A percentile compares a stretch with the other conserved stretches of the same genome.
These are phyloP conservation scores for Aphis craccivora DNA, from an alignment of 1,140 invertebrate genomes.

Conservation along the genomic window DNA sequence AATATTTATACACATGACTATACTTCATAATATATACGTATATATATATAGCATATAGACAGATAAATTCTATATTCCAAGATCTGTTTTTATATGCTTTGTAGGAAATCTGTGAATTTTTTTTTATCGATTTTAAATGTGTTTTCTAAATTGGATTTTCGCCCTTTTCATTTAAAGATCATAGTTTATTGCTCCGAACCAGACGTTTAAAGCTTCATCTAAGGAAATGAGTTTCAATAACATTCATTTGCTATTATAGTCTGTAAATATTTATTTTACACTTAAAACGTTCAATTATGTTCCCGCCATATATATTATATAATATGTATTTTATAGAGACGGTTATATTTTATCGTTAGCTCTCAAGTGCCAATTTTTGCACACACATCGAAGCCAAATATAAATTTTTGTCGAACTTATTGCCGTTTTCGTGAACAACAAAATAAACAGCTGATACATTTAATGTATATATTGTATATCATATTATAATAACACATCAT, in stretches of 20 bases:
- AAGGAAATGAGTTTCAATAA: constrained; percentile 27
- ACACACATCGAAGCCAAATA: not conserved
- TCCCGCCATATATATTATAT: not conserved
- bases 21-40: not conserved
- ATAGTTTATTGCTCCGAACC: constrained; percentile 27
- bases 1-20: not conserved
- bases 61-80: not conserved
- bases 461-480: not conserved
- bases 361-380: constrained; percentile 24
- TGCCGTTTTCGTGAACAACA: not conserved
- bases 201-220: constrained; percentile 11
- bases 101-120: not conserved
- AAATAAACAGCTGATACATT: not conserved
- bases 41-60: not conserved
- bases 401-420: not conserved
- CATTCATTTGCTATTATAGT: not conserved
- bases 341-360: constrained; percentile 23
- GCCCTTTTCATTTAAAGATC: not conserved
- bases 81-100: constrained; percentile 12
- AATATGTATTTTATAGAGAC: not conserved
- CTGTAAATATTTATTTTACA: constrained; percentile 42
- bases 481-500: not conserved
- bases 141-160: constrained; percentile 23
- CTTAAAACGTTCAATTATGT: not conserved
- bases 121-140: constrained; percentile 16